Evolutionary conservation across 2,888 invertebrate species (phyloP), one percentile per base, ranked within the genome.

Genomic region (Leptinotarsa haldemani): DNA sequence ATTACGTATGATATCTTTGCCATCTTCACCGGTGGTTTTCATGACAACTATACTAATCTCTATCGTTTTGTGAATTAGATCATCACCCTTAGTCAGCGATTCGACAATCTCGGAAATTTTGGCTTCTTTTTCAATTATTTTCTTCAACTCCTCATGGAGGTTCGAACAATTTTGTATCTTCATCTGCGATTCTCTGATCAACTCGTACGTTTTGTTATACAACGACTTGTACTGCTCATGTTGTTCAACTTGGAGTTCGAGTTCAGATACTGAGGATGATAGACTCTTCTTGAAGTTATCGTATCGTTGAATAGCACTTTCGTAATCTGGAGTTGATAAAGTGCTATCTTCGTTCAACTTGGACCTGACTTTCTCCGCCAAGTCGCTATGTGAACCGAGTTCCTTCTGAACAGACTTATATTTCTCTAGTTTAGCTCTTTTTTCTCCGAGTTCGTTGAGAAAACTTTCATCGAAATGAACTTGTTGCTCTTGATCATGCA

Each of bases 161-260:
- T 97, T 96, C 3, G 94, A 93, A 80, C 94, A 94, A 81, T 95
- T 93, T 83, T 96, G 96, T 46, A 96, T 91, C 79, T 94, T 94
- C n/a, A 94, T 90, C 83, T 94, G 92, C 18, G 93, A 91, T 82
- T 93, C 93, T 46, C 95, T 90, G 30, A 97, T 90, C 95, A 95
- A 97, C 80, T 97, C 97, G 72, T 93, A 92, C 73, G 95, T 93
- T 81, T 93, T 94, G 82, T 94, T 94, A 81, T 94, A 93, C 0
- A 94, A 92, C 80, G 94, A 94, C 84, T 95, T 95, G 87, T 95
- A 97, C 82, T 93, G 92, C 81, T 96, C 96, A 84, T 98, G 97
- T 66, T 95, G 93, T 78, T 92, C 92, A 0, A 97, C 96, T 87
- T 95, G 94, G 73, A 93, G 91, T 84, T 97, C 96, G 61, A 96